Evolutionary conservation across 64 coral and sea anemone species (phyloP).

Genomic region (Dendrophyllia cribrosa): DNA sequence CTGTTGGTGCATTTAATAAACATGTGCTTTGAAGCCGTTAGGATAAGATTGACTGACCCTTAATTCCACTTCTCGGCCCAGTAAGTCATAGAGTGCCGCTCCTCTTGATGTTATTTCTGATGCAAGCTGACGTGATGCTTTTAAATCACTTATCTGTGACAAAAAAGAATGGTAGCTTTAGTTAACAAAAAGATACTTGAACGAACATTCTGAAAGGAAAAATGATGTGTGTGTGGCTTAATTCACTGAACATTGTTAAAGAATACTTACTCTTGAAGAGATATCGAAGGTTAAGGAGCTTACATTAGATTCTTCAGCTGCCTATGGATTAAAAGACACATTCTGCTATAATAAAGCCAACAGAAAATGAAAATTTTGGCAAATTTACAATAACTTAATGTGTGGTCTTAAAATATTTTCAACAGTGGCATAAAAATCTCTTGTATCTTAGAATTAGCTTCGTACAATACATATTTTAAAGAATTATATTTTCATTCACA

Average conservation of each 20-base stretch:
- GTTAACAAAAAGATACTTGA: not conserved
- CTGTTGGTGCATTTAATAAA: too few relatives aligned
- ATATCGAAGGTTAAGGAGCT: slow-evolving; percentile 94
- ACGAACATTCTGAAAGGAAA: not conserved
- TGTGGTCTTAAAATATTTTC: too few relatives aligned
- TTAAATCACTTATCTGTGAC: slow-evolving; percentile 91
- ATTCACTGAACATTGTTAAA: too few relatives aligned
- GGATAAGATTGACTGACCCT: slow-evolving; percentile 59
- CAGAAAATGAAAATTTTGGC: too few relatives aligned
- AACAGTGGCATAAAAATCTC: too few relatives aligned
- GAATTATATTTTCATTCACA: too few relatives aligned
- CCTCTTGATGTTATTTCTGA: slow-evolving; percentile 97
- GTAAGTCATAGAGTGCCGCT: slow-evolving; percentile 96
- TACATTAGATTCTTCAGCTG: slow-evolving; percentile 75
- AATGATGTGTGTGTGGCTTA: not conserved
- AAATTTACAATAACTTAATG: too few relatives aligned
- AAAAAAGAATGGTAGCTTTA: not conserved
- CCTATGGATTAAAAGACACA: slow-evolving; percentile 26
- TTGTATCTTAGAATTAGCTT: too few relatives aligned
- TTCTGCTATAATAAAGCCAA: too few relatives aligned
- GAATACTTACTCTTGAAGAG: slow-evolving; percentile 88
- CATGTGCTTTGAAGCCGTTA: too few relatives aligned
- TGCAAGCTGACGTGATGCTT: slow-evolving; percentile 94
- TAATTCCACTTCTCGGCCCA: slow-evolving; percentile 94
- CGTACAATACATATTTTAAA: too few relatives aligned